Percentiles rank a stretch among this genome's conserved stretches.
Evolutionary conservation across 2,113 vertebrate genomes (phyloP).

Genomic region (Australoheros scitulus): DNA sequence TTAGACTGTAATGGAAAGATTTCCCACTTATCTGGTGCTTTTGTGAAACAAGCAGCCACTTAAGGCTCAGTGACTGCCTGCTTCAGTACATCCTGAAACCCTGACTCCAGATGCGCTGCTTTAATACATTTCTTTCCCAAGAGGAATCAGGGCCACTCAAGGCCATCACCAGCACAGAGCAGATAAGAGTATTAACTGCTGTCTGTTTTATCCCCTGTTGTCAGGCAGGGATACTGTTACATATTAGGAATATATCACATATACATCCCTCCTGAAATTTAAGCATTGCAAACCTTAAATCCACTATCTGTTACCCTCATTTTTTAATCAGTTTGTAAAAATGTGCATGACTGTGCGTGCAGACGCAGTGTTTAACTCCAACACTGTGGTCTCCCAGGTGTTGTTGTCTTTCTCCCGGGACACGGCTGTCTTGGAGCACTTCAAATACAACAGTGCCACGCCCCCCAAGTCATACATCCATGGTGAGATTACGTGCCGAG

Average conservation of each 20-base stretch:
- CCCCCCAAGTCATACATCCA: slow-evolving; percentile 91
- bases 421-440: slow-evolving; percentile 91
- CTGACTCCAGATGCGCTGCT: slow-evolving; percentile 15
- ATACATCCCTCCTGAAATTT: not conserved
- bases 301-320: not conserved
- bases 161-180: not conserved
- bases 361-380: not conserved
- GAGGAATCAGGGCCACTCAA: slow-evolving; percentile 1
- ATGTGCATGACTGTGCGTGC: not conserved
- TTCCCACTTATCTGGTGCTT: not conserved
- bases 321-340: not conserved
- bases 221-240: not conserved
- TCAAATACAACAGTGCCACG: slow-evolving; percentile 92
- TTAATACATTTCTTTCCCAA: slow-evolving; percentile 19
- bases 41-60: slow-evolving; percentile 3
- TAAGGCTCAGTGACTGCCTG: not conserved
- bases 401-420: slow-evolving; percentile 96
- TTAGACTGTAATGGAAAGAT: slow-evolving; percentile 30
- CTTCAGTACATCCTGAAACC: not conserved
- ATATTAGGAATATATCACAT: not conserved
- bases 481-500: slow-evolving; percentile 80
- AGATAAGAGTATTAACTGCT: slow-evolving; percentile 3
- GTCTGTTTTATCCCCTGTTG: not conserved
- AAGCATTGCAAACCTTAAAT: not conserved
- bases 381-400: slow-evolving; percentile 80